Percentiles rank a stretch among this genome's conserved stretches.
Conservation (phyloP, 2,888 invertebrate genomes). For the Tachina grossa region DNA sequence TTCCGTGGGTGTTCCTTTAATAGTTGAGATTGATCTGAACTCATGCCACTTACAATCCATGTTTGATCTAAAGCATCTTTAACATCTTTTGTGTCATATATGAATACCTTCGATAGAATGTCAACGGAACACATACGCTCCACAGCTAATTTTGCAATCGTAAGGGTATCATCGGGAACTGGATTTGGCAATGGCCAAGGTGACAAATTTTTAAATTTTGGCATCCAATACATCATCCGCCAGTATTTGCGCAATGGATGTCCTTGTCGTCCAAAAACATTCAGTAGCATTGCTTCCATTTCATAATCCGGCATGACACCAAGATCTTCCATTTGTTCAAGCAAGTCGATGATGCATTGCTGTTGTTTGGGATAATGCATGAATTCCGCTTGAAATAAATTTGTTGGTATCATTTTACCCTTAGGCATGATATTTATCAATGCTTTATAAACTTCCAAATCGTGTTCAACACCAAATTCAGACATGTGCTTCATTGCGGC, state of each 20-base stretch:
- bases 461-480: slow-evolving; percentile 93
- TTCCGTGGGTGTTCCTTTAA: slow-evolving; percentile 85
- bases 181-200: slow-evolving; percentile 93
- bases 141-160: slow-evolving; percentile 92
- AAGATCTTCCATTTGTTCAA: slow-evolving; percentile 96
- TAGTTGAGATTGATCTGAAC: slow-evolving; percentile 88
- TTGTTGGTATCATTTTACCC: slow-evolving; percentile 92
- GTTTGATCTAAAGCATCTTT: slow-evolving; percentile 92
- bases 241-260: slow-evolving; percentile 89
- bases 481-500: slow-evolving; percentile 94
- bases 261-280: slow-evolving; percentile 92
- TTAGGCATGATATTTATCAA: slow-evolving; percentile 94
- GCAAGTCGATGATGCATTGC: slow-evolving; percentile 93
- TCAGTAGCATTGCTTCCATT: slow-evolving; percentile 91
- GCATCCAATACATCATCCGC: slow-evolving; percentile 95
- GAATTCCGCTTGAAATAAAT: slow-evolving; percentile 93
- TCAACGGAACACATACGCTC: slow-evolving; percentile 93
- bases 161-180: slow-evolving; percentile 89
- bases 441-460: slow-evolving; percentile 92
- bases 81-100: slow-evolving; percentile 88
- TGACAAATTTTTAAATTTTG: slow-evolving; percentile 95
- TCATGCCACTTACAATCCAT: slow-evolving; percentile 95
- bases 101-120: slow-evolving; percentile 86
- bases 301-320: slow-evolving; percentile 96
- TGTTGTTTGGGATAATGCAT: slow-evolving; percentile 98